Evolutionary conservation across 1,140 invertebrate species (phyloP).

Genomic region (Orussus abietinus): DNA sequence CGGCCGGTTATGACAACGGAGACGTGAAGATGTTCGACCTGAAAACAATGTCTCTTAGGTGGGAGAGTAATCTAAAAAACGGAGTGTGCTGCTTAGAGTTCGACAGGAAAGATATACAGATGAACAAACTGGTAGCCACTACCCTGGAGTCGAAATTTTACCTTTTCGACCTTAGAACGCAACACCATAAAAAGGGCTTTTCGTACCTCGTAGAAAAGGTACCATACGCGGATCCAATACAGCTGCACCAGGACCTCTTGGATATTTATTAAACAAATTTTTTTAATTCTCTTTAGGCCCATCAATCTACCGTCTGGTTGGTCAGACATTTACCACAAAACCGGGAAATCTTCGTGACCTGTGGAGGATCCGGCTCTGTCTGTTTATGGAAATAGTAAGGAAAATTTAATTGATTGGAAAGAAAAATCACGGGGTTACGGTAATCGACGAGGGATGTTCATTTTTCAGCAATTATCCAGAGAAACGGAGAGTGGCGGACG

Average conservation of each 20-base stretch:
- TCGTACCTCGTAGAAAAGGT: constrained; percentile 72
- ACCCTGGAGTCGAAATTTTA: constrained; percentile 91
- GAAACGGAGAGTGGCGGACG: constrained; percentile 64
- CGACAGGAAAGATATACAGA: constrained; percentile 88
- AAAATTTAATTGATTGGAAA: constrained; percentile 7
- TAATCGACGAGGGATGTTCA: too few species aligned
- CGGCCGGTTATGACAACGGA: constrained; percentile 94
- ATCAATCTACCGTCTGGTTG: constrained; percentile 83
- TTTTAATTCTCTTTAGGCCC: constrained; percentile 56
- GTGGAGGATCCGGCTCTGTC: constrained; percentile 82
- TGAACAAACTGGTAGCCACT: constrained; percentile 93
- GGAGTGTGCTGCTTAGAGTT: constrained; percentile 90
- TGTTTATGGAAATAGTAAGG: constrained; percentile 92
- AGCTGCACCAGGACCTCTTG: not conserved
- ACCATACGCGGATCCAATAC: constrained; percentile 8
- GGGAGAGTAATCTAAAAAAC: constrained; percentile 93
- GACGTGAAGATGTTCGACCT: constrained; percentile 95
- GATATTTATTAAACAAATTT: constrained; percentile 18
- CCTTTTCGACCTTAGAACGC: constrained; percentile 84
- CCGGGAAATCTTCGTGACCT: constrained; percentile 88
- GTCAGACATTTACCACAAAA: constrained; percentile 89
- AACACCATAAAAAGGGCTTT: constrained; percentile 86
- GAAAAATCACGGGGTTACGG: too few species aligned
- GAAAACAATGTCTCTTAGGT: constrained; percentile 75
- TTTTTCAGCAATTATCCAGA: constrained; percentile 75